Conservation (phyloP, 1,140 invertebrate species). For the Aethina tumida region DNA sequence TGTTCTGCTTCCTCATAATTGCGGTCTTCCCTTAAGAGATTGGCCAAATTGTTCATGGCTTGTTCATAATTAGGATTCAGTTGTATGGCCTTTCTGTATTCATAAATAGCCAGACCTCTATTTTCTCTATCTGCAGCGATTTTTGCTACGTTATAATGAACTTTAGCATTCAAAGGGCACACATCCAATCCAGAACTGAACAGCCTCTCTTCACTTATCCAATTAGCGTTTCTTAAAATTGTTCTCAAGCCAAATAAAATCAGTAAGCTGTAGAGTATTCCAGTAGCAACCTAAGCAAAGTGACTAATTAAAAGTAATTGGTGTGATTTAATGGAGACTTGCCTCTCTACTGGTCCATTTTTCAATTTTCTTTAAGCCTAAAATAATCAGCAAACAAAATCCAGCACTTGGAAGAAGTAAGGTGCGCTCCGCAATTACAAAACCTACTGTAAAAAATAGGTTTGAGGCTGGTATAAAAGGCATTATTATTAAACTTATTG, state of each 20-base stretch:
- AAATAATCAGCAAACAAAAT: slow-evolving; percentile 63
- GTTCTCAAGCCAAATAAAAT: slow-evolving; percentile 43
- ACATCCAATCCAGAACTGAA: slow-evolving; percentile 63
- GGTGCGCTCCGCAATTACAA: slow-evolving; percentile 82
- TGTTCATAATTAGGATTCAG: slow-evolving; percentile 88
- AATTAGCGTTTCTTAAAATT: slow-evolving; percentile 62
- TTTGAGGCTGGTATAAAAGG: slow-evolving; percentile 91
- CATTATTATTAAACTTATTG: slow-evolving; percentile 60
- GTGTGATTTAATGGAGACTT: slow-evolving; percentile 7
- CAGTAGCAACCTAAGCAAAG: slow-evolving; percentile 14
- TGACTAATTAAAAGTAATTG: neutral
- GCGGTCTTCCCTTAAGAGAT: slow-evolving; percentile 75
- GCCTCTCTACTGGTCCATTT: slow-evolving; percentile 19
- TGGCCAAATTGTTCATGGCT: slow-evolving; percentile 95
- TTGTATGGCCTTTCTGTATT: slow-evolving; percentile 49
- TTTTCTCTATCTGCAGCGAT: slow-evolving; percentile 68
- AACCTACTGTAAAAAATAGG: slow-evolving; percentile 82
- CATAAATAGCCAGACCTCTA: slow-evolving; percentile 53
- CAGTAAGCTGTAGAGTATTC: slow-evolving; percentile 20
- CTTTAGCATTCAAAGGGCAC: slow-evolving; percentile 86
- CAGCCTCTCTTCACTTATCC: slow-evolving; percentile 64
- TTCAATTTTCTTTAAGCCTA: slow-evolving; percentile 45
- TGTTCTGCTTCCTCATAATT: slow-evolving; percentile 63
- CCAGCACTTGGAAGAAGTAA: slow-evolving; percentile 82
- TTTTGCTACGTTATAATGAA: slow-evolving; percentile 94